A percentile compares a stretch with the other conserved stretches of the same genome.
Conservation (phyloP, 2,888 invertebrate species). For the Ariolimax columbianus region DNA sequence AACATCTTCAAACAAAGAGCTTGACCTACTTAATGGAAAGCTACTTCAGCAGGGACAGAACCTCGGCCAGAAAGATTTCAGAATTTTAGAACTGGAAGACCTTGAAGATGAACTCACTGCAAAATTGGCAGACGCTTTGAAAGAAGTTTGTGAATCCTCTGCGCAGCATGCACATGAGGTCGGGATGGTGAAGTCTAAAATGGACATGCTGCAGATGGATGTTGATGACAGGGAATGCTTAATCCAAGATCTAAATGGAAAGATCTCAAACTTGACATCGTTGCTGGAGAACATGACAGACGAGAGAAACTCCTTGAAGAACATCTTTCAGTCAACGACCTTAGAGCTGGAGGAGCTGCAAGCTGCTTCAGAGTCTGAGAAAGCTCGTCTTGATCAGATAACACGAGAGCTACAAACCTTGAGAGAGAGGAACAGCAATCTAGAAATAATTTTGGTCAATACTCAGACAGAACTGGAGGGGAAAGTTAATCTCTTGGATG, state of each 20-base stretch:
- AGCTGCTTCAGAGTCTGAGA: not conserved
- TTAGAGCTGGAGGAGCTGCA: not conserved
- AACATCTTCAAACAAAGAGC: not conserved
- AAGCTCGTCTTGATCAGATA: not conserved
- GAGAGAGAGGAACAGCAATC: slow-evolving; percentile 7
- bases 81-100: slow-evolving; percentile 42
- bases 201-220: slow-evolving; percentile 43
- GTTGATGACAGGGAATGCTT: slow-evolving; percentile 43
- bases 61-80: slow-evolving; percentile 52
- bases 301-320: slow-evolving; percentile 15
- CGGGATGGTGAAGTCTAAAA: slow-evolving; percentile 27
- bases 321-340: not conserved
- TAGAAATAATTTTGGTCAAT: not conserved
- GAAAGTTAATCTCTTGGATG: not conserved
- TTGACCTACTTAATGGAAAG: not conserved
- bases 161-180: not conserved
- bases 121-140: not conserved
- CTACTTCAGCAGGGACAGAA: slow-evolving; percentile 48
- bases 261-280: slow-evolving; percentile 27
- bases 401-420: not conserved
- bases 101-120: not conserved
- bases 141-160: slow-evolving; percentile 2
- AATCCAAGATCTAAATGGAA: slow-evolving; percentile 27
- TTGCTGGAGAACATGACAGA: slow-evolving; percentile 27
- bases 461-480: not conserved